Evolutionary conservation across 2,113 vertebrate species (phyloP).

Genomic region (Bufo bufo): DNA sequence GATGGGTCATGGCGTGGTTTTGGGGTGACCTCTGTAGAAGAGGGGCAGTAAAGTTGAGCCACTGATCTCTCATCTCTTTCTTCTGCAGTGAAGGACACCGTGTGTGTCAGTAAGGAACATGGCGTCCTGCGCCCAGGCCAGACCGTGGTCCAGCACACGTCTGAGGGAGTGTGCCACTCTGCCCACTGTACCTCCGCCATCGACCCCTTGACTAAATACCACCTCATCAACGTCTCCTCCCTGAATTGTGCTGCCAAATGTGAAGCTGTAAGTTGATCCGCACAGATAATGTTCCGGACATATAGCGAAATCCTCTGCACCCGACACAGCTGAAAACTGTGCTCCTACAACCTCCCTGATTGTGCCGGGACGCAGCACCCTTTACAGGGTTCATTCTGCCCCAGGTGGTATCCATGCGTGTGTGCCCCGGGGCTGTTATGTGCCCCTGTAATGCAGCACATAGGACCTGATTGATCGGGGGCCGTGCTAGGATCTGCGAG

Average conservation of each 20-base stretch:
- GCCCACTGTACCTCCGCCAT: slow-evolving; percentile 80
- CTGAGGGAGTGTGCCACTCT: slow-evolving; percentile 81
- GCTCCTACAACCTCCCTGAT: no score
- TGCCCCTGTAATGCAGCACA: background rate
- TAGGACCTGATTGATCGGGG: background rate
- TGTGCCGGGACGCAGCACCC: no score
- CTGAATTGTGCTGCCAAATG: slow-evolving; percentile 87
- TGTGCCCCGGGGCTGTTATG: background rate
- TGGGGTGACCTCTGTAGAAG: no score
- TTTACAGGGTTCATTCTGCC: no score
- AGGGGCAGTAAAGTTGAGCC: background rate
- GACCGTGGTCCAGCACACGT: slow-evolving; percentile 82
- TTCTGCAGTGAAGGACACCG: slow-evolving; percentile 83
- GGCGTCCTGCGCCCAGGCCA: slow-evolving; percentile 89
- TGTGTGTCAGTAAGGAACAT: slow-evolving; percentile 84
- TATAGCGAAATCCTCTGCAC: no score
- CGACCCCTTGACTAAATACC: slow-evolving; percentile 83
- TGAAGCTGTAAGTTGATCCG: slow-evolving; percentile 75
- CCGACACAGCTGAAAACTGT: background rate
- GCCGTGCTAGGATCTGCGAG: background rate
- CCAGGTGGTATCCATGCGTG: no score
- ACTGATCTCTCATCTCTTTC: background rate
- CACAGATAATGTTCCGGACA: no score
- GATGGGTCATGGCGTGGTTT: no score
- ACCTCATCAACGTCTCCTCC: slow-evolving; percentile 77